phyloP scores from a whole-genome alignment of 2,888 invertebrate genomes.

The Lithophane leautieri region DNA sequence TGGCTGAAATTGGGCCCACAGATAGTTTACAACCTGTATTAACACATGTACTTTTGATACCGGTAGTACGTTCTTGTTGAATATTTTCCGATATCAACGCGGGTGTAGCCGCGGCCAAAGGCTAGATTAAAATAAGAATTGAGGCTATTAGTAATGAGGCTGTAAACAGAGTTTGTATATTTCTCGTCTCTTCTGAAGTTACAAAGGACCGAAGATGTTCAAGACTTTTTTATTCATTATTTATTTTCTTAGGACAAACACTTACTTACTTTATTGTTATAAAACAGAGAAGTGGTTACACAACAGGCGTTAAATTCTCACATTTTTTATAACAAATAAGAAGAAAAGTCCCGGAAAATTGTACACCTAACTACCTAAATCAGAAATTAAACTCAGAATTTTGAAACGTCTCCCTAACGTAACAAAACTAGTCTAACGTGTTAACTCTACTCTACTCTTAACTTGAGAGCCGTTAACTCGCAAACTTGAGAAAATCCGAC shows the following conservation, averaged over 20 bases:
- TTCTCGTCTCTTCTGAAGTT: slow-evolving; percentile 7
- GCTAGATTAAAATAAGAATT: slow-evolving; percentile 41
- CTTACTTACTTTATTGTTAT: background rate
- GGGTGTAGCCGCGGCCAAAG: too few species aligned
- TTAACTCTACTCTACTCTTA: slow-evolving; percentile 16
- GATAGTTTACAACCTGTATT: too few species aligned
- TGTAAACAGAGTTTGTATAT: slow-evolving; percentile 28
- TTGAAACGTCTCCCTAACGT: background rate
- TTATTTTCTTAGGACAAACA: background rate
- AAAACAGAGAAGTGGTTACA: background rate
- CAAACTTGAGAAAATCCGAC: slow-evolving; percentile 48
- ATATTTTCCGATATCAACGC: too few species aligned
- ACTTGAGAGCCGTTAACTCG: slow-evolving; percentile 46
- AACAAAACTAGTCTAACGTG: slow-evolving; percentile 9
- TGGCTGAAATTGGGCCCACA: too few species aligned
- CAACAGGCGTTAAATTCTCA: background rate
- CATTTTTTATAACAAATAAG: background rate
- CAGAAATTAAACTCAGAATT: background rate
- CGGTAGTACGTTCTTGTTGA: too few species aligned
- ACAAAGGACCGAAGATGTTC: slow-evolving; percentile 1
- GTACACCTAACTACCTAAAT: too few species aligned
- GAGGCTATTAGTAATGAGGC: slow-evolving; percentile 39
- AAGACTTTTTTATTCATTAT: background rate
- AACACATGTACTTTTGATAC: too few species aligned
- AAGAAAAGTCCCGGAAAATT: background rate